A percentile compares a stretch with the other conserved stretches of the same genome.
These are phyloP conservation scores for Alfaro cultratus DNA, from an alignment of 2,797 vertebrate genomes.

Conservation along the genomic window DNA sequence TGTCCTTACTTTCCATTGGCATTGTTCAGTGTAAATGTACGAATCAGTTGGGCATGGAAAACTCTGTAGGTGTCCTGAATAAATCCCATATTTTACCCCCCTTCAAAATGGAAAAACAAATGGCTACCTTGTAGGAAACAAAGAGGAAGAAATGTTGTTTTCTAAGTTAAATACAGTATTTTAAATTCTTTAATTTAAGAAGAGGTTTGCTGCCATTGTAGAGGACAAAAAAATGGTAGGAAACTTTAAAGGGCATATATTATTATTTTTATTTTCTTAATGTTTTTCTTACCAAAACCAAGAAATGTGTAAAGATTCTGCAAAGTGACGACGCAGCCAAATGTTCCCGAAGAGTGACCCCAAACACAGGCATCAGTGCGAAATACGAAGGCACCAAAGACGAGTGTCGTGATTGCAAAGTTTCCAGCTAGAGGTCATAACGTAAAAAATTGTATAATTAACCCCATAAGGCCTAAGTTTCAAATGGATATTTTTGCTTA, in stretches of 20 bases:
- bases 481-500: too few relatives aligned
- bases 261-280: background rate
- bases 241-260: background rate
- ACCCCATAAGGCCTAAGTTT: too few relatives aligned
- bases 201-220: conserved; percentile 10
- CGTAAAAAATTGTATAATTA: background rate
- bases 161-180: conserved; percentile 52
- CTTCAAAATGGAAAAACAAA: background rate
- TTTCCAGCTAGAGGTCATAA: background rate
- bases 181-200: conserved; percentile 34
- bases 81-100: conserved; percentile 45
- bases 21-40: conserved; percentile 66
- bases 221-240: conserved; percentile 30
- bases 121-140: background rate
- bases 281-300: background rate
- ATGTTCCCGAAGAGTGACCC: background rate
- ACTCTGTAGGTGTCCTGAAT: conserved; percentile 43
- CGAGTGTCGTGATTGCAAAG: background rate
- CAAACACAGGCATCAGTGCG: background rate
- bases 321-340: background rate
- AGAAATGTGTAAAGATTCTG: background rate
- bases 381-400: background rate
- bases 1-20: conserved; percentile 66
- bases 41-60: conserved; percentile 55
- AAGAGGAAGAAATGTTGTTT: conserved; percentile 27